A percentile compares a stretch with the other conserved stretches of the same genome.
These are phyloP conservation scores for Andricus curvator DNA, from an alignment of 2,888 invertebrate genomes.

Conservation along the genomic window DNA sequence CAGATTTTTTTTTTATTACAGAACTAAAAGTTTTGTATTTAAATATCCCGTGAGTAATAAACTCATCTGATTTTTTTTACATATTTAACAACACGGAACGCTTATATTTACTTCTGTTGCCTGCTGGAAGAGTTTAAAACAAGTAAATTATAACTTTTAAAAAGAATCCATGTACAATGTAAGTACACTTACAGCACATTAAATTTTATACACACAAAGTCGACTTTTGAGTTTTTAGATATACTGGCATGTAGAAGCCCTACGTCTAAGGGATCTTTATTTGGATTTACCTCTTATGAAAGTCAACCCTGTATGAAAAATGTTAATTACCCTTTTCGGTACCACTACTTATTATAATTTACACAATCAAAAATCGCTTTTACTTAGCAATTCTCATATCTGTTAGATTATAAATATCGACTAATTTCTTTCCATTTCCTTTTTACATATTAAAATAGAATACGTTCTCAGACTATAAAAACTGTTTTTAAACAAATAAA, in stretches of 20 bases:
- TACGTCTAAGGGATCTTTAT: too few relatives aligned
- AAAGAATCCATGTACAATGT: neutral
- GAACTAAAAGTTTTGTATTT: neutral
- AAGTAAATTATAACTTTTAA: neutral
- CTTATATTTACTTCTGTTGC: neutral
- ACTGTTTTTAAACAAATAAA: neutral
- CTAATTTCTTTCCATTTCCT: neutral
- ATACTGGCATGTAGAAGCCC: neutral
- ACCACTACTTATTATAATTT: constrained; percentile 3
- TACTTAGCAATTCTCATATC: neutral
- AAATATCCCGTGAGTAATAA: neutral
- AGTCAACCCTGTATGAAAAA: neutral
- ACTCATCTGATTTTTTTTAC: neutral
- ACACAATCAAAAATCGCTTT: constrained; percentile 8
- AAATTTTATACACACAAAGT: neutral
- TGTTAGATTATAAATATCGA: constrained; percentile 3
- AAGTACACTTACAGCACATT: neutral
- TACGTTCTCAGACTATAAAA: neutral
- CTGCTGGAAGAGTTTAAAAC: neutral
- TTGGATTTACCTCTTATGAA: too few relatives aligned
- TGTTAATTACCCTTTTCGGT: constrained; percentile 13
- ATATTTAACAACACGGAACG: neutral
- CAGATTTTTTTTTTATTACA: neutral
- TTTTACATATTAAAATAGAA: constrained; percentile 1
- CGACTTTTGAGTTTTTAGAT: neutral